A percentile compares a stretch with the other conserved stretches of the same genome.
Conservation (phyloP, 1,140 invertebrate genomes). For the Adelges cooleyi region DNA sequence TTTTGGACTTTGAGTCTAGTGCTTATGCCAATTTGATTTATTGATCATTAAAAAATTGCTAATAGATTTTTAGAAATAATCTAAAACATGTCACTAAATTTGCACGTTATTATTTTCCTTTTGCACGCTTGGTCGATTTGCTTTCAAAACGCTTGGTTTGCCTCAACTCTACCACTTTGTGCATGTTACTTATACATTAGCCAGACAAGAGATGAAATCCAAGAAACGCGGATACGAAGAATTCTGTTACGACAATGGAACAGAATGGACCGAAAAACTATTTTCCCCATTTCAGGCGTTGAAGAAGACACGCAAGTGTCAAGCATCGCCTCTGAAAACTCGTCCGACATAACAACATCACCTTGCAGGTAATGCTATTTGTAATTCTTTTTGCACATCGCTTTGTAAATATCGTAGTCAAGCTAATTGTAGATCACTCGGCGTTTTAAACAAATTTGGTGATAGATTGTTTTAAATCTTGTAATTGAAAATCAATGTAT, state of each 20-base stretch:
- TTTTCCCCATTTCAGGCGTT: background rate
- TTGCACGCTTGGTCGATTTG: conserved; percentile 19
- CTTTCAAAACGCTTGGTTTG: conserved; percentile 7
- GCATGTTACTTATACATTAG: conserved; percentile 26
- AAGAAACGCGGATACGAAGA: conserved; percentile 26
- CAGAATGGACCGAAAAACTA: background rate
- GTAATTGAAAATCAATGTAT: no score
- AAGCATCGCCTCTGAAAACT: background rate
- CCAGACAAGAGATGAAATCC: conserved; percentile 8
- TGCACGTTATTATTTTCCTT: conserved; percentile 20
- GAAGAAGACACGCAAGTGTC: background rate
- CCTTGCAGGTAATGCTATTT: background rate
- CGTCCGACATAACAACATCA: background rate
- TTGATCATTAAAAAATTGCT: no score
- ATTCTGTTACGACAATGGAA: conserved; percentile 22
- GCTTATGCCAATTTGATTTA: no score
- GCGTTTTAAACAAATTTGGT: no score
- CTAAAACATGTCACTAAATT: background rate
- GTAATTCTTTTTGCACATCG: no score
- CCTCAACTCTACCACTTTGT: conserved; percentile 14
- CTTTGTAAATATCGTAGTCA: no score
- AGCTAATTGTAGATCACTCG: no score
- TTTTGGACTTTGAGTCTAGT: no score
- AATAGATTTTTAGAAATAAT: no score
- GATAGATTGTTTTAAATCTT: no score